Evolutionary conservation across 2,113 vertebrate genomes (phyloP), one percentile per base, ranked within the genome.

Genomic region (Nothobranchius kuhntae): DNA sequence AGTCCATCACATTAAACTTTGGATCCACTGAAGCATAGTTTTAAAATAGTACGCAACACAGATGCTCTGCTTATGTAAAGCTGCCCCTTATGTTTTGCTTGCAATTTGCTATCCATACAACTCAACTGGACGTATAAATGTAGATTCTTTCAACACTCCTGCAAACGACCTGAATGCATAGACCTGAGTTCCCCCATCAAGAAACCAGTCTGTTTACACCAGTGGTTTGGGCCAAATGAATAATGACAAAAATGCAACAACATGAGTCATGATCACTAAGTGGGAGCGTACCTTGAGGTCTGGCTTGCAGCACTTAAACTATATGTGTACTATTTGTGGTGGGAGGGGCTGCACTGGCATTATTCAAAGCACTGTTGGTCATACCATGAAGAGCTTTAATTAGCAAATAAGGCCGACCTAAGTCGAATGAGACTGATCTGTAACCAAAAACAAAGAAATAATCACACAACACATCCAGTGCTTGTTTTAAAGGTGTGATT

Each of bases 81-180:
- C 24, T 70, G 47, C 12, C 65, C 50, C 45, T 45, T 55, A 7
- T 21, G 30, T 82, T 83, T 74, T 46, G 75, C 60, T 79, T 68
- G 52, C 65, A 81, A 65, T 83, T 78, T 74, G 55, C 60, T 77
- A 57, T 69, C 53, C 66, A 62, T 51, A 77, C 47, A 77, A 44
- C 68, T 66, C 53, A 57, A 55, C 8, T 47, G 35, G 42, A 68
- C 15, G 13, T 59, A 54, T 59, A 46, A 44, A 58, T 30, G 47
- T 9, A 59, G 14, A 21, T 58, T 74, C 61, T 75, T 64, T 84
- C 69, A 65, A 57, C 67, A 61, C 15, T 14, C 13, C 4, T 36
- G 15, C 3, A 2, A 52, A 48, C 40, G 3, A 26, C 12, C 24
- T 13, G 53, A 54, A 50, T 11, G 40, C 38, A 9, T 13, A 67